Evolutionary conservation across 2,797 vertebrate genomes (phyloP), one percentile per base, ranked within the genome.

Genomic region (Huso huso): DNA sequence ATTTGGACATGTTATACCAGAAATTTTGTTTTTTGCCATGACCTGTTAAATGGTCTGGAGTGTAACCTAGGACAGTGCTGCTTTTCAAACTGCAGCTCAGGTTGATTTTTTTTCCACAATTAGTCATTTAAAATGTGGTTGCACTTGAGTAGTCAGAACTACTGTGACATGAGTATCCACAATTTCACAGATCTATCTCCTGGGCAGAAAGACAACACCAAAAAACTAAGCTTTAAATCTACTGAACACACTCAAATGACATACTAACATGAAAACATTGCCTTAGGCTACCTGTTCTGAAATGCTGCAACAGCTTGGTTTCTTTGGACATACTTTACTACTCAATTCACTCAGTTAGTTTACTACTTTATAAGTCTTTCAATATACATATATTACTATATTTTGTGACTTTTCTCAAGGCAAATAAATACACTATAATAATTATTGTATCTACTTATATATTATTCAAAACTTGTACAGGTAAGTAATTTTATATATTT

Each of bases 1-100:
- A 83, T 85, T 85, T 81, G 86, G 84, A 85, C 83, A 76, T 79
- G 79, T 81, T 82, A 49, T 75, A 78, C 72, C 68, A 74, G 72
- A 81, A 76, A 82, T 73, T 70, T 81, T 78, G 78, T 69, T 81
- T 81, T 77, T 77, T 72, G 1, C 71, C 69, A 73, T 81, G 84
- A 87, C 84, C 87, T 75, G 66, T 72, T 76, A 83, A 77, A 74
- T 61, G 18, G 59, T 58, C 52, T 8, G 60, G 51, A 65, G 12
- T n/a, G 63, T 67, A 65, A 11, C 49, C 61, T 79, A 66, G 72
- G 76, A 73, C 63, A 2, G 23, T 0, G 59, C 51, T 68, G 68
- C 71, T 75, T 66, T 60, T 12, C 37, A 62, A n/a, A 69, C 64
- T 58, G 71, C 12, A 65, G 15, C 53, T 58, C 10, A 10, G 4